Percentiles rank a stretch among this genome's conserved stretches.
phyloP scores from a whole-genome alignment of 2,888 invertebrate genomes.

The Chironomus riparius region DNA sequence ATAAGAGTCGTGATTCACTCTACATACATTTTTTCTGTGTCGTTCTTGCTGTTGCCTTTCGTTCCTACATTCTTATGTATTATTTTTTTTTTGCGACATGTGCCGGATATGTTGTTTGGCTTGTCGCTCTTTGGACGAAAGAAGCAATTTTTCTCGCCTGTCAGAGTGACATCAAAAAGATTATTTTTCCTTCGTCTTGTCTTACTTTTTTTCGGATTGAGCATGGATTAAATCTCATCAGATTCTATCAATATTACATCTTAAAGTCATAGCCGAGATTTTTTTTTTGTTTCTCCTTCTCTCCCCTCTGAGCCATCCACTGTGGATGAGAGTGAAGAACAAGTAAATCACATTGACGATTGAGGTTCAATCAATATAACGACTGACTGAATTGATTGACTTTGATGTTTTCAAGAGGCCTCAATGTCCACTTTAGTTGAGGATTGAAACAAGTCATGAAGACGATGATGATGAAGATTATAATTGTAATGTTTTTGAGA shows the following conservation, averaged over 20 bases:
- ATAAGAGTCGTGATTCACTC: slow-evolving; percentile 10
- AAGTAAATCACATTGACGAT: too few species aligned
- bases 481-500: too few species aligned
- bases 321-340: too few species aligned
- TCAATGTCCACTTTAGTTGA: neutral
- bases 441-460: too few species aligned
- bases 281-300: too few species aligned
- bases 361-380: too few species aligned
- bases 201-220: neutral
- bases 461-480: too few species aligned
- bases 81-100: slow-evolving; percentile 15
- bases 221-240: slow-evolving; percentile 2
- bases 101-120: slow-evolving; percentile 19
- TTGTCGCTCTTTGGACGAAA: slow-evolving; percentile 1
- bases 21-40: neutral
- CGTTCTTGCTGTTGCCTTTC: neutral
- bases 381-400: neutral
- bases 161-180: slow-evolving; percentile 21
- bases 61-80: neutral
- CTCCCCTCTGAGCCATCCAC: too few species aligned
- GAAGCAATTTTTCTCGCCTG: slow-evolving; percentile 21
- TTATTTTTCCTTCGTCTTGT: too few species aligned
- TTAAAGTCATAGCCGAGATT: too few species aligned
- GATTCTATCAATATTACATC: too few species aligned
- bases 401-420: slow-evolving; percentile 14